Percentiles rank a stretch among this genome's conserved stretches.
phyloP scores from a whole-genome alignment of 2,888 invertebrate species.

The Magallana nippona region DNA sequence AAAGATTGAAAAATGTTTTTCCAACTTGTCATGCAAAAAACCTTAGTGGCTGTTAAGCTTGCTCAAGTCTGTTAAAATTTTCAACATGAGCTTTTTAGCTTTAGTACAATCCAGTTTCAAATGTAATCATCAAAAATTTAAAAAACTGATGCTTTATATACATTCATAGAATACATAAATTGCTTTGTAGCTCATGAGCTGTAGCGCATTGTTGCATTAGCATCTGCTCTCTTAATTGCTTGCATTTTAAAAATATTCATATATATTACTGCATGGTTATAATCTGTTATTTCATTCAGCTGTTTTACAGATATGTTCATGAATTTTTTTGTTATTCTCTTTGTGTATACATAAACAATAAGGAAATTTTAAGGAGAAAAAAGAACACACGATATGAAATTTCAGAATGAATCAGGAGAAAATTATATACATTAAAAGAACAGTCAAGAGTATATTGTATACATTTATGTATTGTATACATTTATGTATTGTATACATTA shows the following conservation, averaged over 20 bases:
- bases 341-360: neutral
- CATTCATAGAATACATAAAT: neutral
- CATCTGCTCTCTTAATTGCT: too few relatives aligned
- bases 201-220: neutral
- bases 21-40: neutral
- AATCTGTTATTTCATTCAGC: neutral
- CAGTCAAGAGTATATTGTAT: too few relatives aligned
- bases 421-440: too few relatives aligned
- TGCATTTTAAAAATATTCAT: neutral
- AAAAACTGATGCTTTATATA: too few relatives aligned
- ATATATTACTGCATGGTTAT: neutral
- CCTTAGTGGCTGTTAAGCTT: too few relatives aligned
- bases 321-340: neutral
- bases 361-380: neutral
- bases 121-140: neutral
- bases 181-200: neutral
- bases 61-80: constrained; percentile 3
- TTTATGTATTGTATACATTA: too few relatives aligned
- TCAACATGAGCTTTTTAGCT: neutral
- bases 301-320: neutral
- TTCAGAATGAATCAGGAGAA: too few relatives aligned
- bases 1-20: neutral
- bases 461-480: too few relatives aligned
- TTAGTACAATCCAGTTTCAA: neutral
- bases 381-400: too few relatives aligned